These are phyloP conservation scores for Tipula confusa DNA, from an alignment of 2,888 invertebrate species.

Conservation along the genomic window DNA sequence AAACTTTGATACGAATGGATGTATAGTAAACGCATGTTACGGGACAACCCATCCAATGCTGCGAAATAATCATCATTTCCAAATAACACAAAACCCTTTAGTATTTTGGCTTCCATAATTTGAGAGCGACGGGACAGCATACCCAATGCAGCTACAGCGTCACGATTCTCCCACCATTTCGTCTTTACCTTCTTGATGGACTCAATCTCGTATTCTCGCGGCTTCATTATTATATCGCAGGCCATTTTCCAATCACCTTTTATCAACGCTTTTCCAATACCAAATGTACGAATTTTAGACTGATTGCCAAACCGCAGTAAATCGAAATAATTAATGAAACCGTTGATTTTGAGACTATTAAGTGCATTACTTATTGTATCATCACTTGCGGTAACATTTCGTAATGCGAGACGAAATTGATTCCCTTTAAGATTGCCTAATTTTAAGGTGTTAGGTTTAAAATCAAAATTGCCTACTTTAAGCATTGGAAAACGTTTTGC, in stretches of 20 bases:
- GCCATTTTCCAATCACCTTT: conserved; percentile 69
- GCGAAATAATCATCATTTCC: conserved; percentile 58
- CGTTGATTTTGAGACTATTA: conserved; percentile 59
- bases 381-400: conserved; percentile 66
- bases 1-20: conserved; percentile 94
- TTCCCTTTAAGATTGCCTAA: conserved; percentile 89
- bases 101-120: conserved; percentile 64
- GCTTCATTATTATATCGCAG: conserved; percentile 70
- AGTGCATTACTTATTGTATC: conserved; percentile 61
- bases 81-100: conserved; percentile 57
- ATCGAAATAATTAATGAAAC: conserved; percentile 95
- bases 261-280: conserved; percentile 72
- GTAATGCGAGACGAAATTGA: conserved; percentile 62
- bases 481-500: conserved; percentile 53
- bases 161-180: conserved; percentile 59
- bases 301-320: conserved; percentile 89
- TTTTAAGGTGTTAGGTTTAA: conserved; percentile 60
- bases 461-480: conserved; percentile 71
- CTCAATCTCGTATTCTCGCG: conserved; percentile 57
- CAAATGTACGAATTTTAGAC: conserved; percentile 72
- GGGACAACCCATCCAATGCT: conserved; percentile 63
- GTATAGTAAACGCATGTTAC: conserved; percentile 82
- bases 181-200: conserved; percentile 60
- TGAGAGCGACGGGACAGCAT: conserved; percentile 49
- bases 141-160: conserved; percentile 58